Conservation (phyloP, 2,888 invertebrate species). For the Gari tellinella region DNA sequence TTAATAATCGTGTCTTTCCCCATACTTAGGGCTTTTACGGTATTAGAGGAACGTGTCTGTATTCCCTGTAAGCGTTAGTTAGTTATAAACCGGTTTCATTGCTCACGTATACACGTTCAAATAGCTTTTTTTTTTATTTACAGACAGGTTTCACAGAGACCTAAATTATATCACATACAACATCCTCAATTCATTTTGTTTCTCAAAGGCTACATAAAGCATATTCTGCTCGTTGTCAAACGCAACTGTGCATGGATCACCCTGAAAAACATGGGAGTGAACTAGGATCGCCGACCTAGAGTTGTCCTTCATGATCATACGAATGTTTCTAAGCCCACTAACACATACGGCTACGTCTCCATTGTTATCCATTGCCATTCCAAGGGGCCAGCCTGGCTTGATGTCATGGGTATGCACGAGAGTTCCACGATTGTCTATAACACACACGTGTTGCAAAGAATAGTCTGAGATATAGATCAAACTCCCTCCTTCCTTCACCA, state of each 20-base stretch:
- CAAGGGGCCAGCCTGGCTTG: constrained; percentile 30
- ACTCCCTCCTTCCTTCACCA: constrained; percentile 17
- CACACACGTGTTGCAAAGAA: constrained; percentile 18
- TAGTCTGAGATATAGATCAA: constrained; percentile 30
- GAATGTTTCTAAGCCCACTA: constrained; percentile 17
- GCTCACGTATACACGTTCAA: too few species aligned
- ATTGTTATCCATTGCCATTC: constrained; percentile 22
- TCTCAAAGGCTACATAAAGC: constrained; percentile 7
- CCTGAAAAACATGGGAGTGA: neutral
- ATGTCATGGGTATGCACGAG: constrained; percentile 16
- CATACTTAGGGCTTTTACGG: too few species aligned
- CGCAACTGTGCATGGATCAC: constrained; percentile 5
- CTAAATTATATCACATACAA: constrained; percentile 7
- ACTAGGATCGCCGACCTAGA: constrained; percentile 6
- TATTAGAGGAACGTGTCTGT: too few species aligned
- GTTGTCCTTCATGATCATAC: constrained; percentile 18
- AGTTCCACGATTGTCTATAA: constrained; percentile 26
- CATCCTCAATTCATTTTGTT: constrained; percentile 4
- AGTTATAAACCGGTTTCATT: too few species aligned
- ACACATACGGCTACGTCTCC: constrained; percentile 22
- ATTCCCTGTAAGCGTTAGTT: too few species aligned
- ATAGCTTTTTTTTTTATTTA: too few species aligned
- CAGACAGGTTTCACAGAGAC: too few species aligned
- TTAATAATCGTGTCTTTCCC: too few species aligned
- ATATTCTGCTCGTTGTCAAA: constrained; percentile 4